Evolutionary conservation across 2,113 vertebrate species (phyloP).

Genomic region (Ploceus nigricollis): DNA sequence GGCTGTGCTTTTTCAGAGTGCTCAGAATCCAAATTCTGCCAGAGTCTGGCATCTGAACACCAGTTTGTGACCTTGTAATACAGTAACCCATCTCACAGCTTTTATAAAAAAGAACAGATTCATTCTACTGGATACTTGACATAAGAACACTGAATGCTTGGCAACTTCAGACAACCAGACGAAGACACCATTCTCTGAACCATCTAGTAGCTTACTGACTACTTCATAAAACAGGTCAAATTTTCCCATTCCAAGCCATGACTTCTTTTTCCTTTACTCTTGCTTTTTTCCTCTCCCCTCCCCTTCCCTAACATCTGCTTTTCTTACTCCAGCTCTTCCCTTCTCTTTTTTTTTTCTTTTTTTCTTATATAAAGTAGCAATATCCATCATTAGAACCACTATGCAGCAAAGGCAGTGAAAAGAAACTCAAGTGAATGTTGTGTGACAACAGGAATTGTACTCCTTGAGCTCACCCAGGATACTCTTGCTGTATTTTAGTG

Average conservation of each 20-base stretch:
- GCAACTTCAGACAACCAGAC: not conserved
- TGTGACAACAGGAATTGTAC: not conserved
- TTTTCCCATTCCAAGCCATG: not conserved
- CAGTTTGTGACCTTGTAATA: not conserved
- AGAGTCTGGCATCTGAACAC: not conserved
- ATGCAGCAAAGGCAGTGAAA: not conserved
- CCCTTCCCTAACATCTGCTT: accelerated
- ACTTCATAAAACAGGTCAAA: not conserved
- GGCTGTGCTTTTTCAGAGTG: not conserved
- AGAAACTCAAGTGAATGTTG: not conserved
- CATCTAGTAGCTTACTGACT: not conserved
- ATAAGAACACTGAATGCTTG: not conserved
- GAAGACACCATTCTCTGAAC: not conserved
- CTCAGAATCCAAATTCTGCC: too few species aligned
- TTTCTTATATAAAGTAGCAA: not conserved
- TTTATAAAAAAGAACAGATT: not conserved
- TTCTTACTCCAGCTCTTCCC: not conserved
- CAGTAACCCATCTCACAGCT: not conserved
- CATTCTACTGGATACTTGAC: not conserved
- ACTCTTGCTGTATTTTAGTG: not conserved
- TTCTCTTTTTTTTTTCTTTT: not conserved
- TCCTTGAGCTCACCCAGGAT: not conserved
- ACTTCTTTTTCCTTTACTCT: not conserved
- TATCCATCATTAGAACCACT: not conserved
- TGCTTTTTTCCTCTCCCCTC: not conserved